These are phyloP conservation scores for Crotalus tigris DNA, from an alignment of 2,113 vertebrate genomes.

Conservation along the genomic window DNA sequence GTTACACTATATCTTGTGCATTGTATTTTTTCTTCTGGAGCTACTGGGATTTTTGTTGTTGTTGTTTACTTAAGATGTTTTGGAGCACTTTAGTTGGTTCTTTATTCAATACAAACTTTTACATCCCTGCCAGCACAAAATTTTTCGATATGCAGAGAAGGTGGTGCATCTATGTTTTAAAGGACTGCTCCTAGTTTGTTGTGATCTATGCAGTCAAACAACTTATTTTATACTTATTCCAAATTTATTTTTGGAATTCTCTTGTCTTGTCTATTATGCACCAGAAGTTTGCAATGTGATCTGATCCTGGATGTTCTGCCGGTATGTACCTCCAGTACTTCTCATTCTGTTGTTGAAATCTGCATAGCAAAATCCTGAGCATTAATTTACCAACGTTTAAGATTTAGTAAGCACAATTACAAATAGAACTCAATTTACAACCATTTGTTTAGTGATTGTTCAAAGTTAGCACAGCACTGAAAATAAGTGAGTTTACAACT, in stretches of 20 bases:
- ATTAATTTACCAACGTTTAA: neutral
- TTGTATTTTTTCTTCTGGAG: neutral
- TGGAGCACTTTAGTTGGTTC: neutral
- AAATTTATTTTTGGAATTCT: neutral
- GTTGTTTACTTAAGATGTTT: neutral
- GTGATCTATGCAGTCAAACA: neutral
- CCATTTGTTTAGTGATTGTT: neutral
- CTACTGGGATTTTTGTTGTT: neutral
- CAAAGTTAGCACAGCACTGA: neutral
- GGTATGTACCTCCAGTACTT: neutral
- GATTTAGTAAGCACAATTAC: neutral
- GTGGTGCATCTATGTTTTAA: neutral
- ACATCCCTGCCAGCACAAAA: neutral
- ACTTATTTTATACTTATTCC: neutral
- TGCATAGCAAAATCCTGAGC: neutral
- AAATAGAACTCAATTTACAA: neutral
- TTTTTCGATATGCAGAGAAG: neutral
- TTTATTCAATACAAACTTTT: neutral
- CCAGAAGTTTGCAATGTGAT: neutral
- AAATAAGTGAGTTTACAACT: neutral
- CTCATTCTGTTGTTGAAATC: neutral
- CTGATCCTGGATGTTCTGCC: neutral
- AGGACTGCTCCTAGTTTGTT: neutral
- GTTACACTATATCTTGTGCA: neutral
- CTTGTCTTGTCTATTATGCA: neutral